Base-by-base conservation (phyloP, 2,797 vertebrate genomes). In the Pampus argenteus region DNA sequence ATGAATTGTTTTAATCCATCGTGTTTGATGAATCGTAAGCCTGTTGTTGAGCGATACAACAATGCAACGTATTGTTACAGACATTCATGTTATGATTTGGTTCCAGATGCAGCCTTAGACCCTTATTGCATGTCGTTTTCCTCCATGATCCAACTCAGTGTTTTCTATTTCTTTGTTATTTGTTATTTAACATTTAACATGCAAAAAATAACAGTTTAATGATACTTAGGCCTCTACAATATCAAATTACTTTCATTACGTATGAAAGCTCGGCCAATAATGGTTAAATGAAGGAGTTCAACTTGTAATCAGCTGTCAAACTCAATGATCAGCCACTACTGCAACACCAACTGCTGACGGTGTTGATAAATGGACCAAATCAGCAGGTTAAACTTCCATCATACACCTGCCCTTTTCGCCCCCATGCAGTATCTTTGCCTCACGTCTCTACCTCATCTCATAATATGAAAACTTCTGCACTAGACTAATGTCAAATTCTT, bases 1-100 rank as follows among this genome's bases (percentile, higher is more conserved):
- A n/a, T n/a, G 51, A 50, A 55, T 20, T 60, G 58, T 62, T 74
- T 75, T 51, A 68, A 68, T 64, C 52, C 47, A 17, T 50, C 57
- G 52, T 60, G 25, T 25, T 18, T 58, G 23, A 14, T 51, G 42
- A 50, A 55, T 64, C 40, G 20, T 1, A 26, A 36, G 49, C 11
- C 10, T 36, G 52, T 58, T 66, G 70, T 58, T 69, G 29, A 55
- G 26, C 45, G 50, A 50, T 26, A 23, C 54, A 67, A 31, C 44
- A 57, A 64, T 44, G 26, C n/a, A 48, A 66, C 13, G 13, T 47
- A 40, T 60, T 60, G 23, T 74, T 66, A 31, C 50, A 57, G 45
- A 34, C 38, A 23, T 71, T 23, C 48, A 50, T 59, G 42, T 28
- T 52, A 63, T 28, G 20, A 29, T 47, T 9, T 20, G 31, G 28